A percentile compares a stretch with the other conserved stretches of the same genome.
These are phyloP conservation scores for Athripsodes cinereus DNA, from an alignment of 2,888 invertebrate species.

Conservation along the genomic window DNA sequence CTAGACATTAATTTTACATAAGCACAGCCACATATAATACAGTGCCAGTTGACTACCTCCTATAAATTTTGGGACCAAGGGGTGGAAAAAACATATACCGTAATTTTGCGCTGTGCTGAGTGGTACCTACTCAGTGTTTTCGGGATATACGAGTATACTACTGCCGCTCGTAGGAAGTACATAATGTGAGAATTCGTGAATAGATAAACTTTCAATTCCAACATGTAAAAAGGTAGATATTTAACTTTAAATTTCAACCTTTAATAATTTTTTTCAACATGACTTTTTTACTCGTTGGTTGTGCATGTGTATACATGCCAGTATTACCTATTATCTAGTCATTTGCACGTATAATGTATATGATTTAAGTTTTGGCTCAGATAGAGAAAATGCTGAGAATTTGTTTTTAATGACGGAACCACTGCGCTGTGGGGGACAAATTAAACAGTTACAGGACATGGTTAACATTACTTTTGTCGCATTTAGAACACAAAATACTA, in stretches of 20 bases:
- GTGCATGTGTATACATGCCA: no score
- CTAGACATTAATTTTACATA: conserved; percentile 23
- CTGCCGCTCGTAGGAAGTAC: not conserved
- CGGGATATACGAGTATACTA: not conserved
- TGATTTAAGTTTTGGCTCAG: no score
- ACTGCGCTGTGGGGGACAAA: no score
- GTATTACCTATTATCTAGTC: no score
- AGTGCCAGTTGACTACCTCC: conserved; percentile 1
- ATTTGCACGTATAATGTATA: no score
- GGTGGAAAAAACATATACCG: conserved; percentile 10
- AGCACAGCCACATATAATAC: conserved; percentile 13
- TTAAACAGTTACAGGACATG: no score
- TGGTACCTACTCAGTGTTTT: not conserved
- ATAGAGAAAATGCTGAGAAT: no score
- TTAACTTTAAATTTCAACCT: not conserved
- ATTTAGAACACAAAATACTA: no score
- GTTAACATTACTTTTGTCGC: no score
- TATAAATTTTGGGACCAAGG: conserved; percentile 13
- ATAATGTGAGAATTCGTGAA: conserved; percentile 3
- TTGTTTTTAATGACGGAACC: no score
- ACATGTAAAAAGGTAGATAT: not conserved
- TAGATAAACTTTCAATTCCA: not conserved
- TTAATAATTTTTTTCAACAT: no score
- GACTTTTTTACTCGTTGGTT: no score
- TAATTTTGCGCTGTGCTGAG: not conserved